These are phyloP conservation scores for Andricus grossulariae DNA, from an alignment of 1,140 invertebrate species.

Conservation along the genomic window DNA sequence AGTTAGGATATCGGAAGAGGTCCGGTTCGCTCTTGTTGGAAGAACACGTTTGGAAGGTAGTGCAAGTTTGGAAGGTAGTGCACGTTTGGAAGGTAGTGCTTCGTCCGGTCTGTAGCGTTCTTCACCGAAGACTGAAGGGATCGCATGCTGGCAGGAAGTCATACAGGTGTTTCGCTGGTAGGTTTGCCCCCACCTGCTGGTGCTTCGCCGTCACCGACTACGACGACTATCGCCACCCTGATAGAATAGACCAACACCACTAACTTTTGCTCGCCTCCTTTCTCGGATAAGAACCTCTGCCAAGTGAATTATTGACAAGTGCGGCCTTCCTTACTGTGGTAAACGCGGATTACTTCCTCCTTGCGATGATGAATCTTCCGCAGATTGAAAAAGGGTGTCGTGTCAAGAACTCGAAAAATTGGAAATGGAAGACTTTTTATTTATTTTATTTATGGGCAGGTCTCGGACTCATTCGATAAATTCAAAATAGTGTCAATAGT, in stretches of 20 bases:
- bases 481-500: too few species aligned
- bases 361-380: not conserved
- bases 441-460: too few species aligned
- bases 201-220: slow-evolving; percentile 44
- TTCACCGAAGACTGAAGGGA: slow-evolving; percentile 64
- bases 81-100: slow-evolving; percentile 19
- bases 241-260: slow-evolving; percentile 46
- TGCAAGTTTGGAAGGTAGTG: not conserved
- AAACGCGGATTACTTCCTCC: slow-evolving; percentile 21
- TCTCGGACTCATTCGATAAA: too few species aligned
- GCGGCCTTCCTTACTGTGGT: slow-evolving; percentile 18
- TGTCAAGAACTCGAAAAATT: not conserved
- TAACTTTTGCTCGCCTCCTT: slow-evolving; percentile 29
- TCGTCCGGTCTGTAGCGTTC: slow-evolving; percentile 50
- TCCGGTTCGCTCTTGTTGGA: not conserved
- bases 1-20: not conserved
- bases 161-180: slow-evolving; percentile 64
- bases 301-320: slow-evolving; percentile 30
- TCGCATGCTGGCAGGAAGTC: slow-evolving; percentile 63
- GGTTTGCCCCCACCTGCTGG: slow-evolving; percentile 39
- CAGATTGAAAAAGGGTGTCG: not conserved
- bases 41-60: not conserved
- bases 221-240: slow-evolving; percentile 37
- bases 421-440: not conserved
- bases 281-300: slow-evolving; percentile 6